Base-by-base conservation (phyloP, 2,888 invertebrate species). In the Xestia c-nigrum region DNA sequence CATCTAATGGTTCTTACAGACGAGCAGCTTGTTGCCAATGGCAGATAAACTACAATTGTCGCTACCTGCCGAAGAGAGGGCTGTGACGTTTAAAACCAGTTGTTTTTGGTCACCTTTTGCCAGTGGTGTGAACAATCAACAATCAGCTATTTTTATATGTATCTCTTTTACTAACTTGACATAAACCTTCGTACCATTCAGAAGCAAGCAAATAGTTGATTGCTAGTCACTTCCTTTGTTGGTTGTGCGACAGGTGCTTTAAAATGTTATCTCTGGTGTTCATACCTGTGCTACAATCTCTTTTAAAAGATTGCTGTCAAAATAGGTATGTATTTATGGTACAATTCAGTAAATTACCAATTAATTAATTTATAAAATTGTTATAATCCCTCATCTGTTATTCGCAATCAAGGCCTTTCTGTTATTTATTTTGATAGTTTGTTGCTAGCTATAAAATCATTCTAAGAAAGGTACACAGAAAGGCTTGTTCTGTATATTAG, bases 341-440 rank as follows among this genome's bases (percentile, higher is more conserved):
- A 47, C 4, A 57, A 47, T 57, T 5, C 14, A 52, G 57, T 12
- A 24, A 43, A 40, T 57, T n/a, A 21, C 9, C 12, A 55, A 65
- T 46, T 19, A 16, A 46, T 57, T 38, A 38, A 43, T 47, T 64
- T 16, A 19, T 19, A 68, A 24, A 47, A 50, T 52, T 52, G 21
- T 5, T 19, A 21, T 21, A 7, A 46, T 38, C n/a, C n/a, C n/a
- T n/a, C n/a, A n/a, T n/a, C 21, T 24, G 38, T 9, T 24, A 52
- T 65, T 46, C 38, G 10, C 1, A 0, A 43, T 46, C 24, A 21
- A 59, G n/a, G 14, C 5, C 1, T 6, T 65, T 9, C 14, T 31
- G 31, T 38, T 16, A 63, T 64, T 80, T 43, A 10, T 47, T 72
- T 66, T 66, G 50, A 24, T 61, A 19, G 24, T 1, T 61, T 55